phyloP scores from a whole-genome alignment of 2,888 invertebrate species.

The Endomychus coccineus region DNA sequence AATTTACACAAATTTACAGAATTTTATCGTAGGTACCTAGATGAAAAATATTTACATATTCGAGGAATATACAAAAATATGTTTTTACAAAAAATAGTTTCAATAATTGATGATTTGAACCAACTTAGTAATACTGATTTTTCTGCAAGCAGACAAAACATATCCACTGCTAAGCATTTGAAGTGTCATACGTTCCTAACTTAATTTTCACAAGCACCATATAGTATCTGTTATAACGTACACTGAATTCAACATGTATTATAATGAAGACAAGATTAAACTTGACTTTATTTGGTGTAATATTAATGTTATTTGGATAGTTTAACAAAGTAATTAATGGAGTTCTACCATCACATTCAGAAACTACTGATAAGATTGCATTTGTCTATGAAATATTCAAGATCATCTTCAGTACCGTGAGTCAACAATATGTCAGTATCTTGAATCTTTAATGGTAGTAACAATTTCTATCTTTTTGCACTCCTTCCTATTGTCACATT shows the following conservation, averaged over 20 bases:
- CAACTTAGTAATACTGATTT: slow-evolving; percentile 34
- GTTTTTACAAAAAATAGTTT: slow-evolving; percentile 31
- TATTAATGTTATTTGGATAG: slow-evolving; percentile 29
- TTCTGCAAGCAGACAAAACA: slow-evolving; percentile 28
- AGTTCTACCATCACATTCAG: slow-evolving; percentile 19
- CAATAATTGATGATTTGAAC: slow-evolving; percentile 31
- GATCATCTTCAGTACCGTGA: slow-evolving; percentile 3
- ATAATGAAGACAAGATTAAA: slow-evolving; percentile 15
- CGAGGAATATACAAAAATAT: slow-evolving; percentile 33
- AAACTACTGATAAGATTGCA: slow-evolving; percentile 10
- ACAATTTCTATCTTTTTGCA: too few relatives aligned
- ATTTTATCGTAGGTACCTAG: slow-evolving; percentile 29
- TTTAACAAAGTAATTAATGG: slow-evolving; percentile 27
- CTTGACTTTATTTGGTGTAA: slow-evolving; percentile 15
- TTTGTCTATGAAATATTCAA: neutral
- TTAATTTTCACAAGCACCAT: slow-evolving; percentile 34
- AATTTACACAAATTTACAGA: slow-evolving; percentile 32
- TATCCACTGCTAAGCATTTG: slow-evolving; percentile 26
- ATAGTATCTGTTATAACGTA: slow-evolving; percentile 27
- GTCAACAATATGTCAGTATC: too few relatives aligned
- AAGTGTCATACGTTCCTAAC: slow-evolving; percentile 11
- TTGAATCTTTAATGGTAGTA: too few relatives aligned
- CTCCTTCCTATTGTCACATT: too few relatives aligned
- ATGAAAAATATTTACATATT: slow-evolving; percentile 26
- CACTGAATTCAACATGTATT: slow-evolving; percentile 28